Evolutionary conservation across 2,113 vertebrate species (phyloP), one percentile per base, ranked within the genome.

Genomic region (Nothoprocta perdicaria): DNA sequence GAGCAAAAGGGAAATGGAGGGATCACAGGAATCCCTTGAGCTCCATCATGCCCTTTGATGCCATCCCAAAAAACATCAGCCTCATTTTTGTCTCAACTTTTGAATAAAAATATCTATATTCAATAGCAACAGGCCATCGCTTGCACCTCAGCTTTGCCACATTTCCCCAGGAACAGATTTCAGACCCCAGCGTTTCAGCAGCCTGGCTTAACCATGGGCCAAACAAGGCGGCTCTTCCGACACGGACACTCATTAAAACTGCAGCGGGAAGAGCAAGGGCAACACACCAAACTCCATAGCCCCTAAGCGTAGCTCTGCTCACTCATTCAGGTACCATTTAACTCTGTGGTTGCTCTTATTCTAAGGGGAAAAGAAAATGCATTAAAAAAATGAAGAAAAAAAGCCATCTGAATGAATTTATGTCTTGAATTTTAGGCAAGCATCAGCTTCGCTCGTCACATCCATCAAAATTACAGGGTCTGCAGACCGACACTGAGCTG

Each of bases 401-500:
- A 74, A 15, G 66, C 50, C 95, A 75, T 82, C 45, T 57, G 79
- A 57, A 86, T 10, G 4, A 85, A 86, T 89, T 90, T 74, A 89
- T 69, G 48, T 80, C 55, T 41, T 16, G 3, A 82, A 57, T 89
- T 88, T 90, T 23, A 83, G 68, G 88, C 41, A 53, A 9, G 10
- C 3, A 18, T 87, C 65, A 82, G 5, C 35, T 65, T 60, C 15
- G 35, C 60, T 77, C 72, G 82, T 80, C 38, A 40, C 52, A 80
- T 79, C 50, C 66, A 22, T 57, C 68, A 89, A 75, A 94, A 93
- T n/a, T 72, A 31, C 1, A 9, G 29, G 45, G 57, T 21, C 87
- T 90, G 80, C 68, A 53, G 74, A 48, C 27, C 89, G 73, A 67
- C 50, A 78, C 16, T 2, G 46, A 79, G 84, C 12, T 33, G 52